Conservation (phyloP, 2,888 invertebrate species). For the Apamea sordens region DNA sequence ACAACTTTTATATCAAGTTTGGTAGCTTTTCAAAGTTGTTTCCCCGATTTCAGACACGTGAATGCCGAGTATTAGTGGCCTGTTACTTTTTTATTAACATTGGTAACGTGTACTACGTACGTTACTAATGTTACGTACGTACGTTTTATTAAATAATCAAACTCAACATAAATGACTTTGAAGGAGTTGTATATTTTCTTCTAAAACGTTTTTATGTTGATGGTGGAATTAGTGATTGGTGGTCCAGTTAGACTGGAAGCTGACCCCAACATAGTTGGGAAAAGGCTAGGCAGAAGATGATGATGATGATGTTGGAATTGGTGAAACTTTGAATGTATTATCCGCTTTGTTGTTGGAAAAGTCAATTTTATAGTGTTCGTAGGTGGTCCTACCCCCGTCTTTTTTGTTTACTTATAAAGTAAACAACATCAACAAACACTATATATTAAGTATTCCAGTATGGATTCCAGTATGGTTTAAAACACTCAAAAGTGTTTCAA, state of each 20-base stretch:
- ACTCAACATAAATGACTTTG: slow-evolving; percentile 29
- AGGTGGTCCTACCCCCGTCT: neutral
- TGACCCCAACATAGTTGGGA: too few species aligned
- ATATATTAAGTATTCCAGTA: neutral
- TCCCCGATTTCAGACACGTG: slow-evolving; percentile 66
- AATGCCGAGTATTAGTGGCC: slow-evolving; percentile 58
- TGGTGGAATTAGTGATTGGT: neutral
- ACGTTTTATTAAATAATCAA: slow-evolving; percentile 45
- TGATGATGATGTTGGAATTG: neutral
- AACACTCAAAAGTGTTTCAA: too few species aligned
- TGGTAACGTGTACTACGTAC: too few species aligned
- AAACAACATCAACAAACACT: too few species aligned
- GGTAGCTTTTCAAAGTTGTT: slow-evolving; percentile 63
- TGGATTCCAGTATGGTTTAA: too few species aligned
- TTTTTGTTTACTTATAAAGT: neutral
- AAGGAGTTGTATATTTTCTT: slow-evolving; percentile 44
- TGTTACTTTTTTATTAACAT: slow-evolving; percentile 39
- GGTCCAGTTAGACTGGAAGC: too few species aligned
- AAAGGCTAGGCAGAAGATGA: too few species aligned
- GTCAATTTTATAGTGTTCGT: slow-evolving; percentile 21
- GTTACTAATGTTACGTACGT: too few species aligned
- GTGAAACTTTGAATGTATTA: slow-evolving; percentile 40
- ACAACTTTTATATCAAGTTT: slow-evolving; percentile 72
- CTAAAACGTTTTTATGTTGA: slow-evolving; percentile 45
- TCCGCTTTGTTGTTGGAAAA: slow-evolving; percentile 21